Percentiles rank a stretch among this genome's conserved stretches.
Conservation (phyloP, 92 coral and sea anemone genomes). For the Galaxea fascicularis region DNA sequence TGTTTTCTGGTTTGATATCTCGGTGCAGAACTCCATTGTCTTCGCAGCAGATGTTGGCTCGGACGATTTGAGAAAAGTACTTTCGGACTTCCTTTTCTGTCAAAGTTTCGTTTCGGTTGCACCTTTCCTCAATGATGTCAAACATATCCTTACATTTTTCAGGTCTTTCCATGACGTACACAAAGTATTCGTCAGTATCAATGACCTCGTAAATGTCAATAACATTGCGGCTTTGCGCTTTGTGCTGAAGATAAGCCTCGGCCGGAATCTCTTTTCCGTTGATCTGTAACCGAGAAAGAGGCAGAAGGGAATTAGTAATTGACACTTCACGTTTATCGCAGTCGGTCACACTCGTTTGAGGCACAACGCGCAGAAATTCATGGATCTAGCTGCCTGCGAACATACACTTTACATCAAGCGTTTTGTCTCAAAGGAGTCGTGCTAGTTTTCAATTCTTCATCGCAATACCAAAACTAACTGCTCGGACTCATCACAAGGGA, state of each 20-base stretch:
- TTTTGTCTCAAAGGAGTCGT: too few species aligned
- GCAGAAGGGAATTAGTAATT: background rate
- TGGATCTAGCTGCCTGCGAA: too few species aligned
- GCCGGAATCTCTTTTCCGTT: constrained; percentile 10
- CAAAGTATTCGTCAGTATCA: constrained; percentile 12
- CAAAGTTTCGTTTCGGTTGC: background rate
- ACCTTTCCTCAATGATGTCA: constrained; percentile 1
- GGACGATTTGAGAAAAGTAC: constrained; percentile 30
- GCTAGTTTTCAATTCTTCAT: too few species aligned
- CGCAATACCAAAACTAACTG: too few species aligned
- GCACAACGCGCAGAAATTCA: too few species aligned
- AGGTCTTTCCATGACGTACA: constrained; percentile 39
- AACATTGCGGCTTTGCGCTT: constrained; percentile 7
- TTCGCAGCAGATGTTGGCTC: constrained; percentile 38
- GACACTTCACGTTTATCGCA: background rate
- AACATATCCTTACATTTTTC: constrained; percentile 33
- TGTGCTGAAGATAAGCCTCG: constrained; percentile 20
- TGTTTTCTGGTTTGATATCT: constrained; percentile 39
- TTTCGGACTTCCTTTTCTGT: constrained; percentile 19
- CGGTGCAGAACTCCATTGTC: constrained; percentile 36
- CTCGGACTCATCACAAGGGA: too few species aligned
- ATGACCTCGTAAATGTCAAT: constrained; percentile 22
- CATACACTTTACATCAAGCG: too few species aligned
- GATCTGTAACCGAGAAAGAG: constrained; percentile 5
- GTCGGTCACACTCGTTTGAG: too few species aligned